These are phyloP conservation scores for Calliopum simillimum DNA, from an alignment of 2,888 invertebrate genomes.

Conservation along the genomic window DNA sequence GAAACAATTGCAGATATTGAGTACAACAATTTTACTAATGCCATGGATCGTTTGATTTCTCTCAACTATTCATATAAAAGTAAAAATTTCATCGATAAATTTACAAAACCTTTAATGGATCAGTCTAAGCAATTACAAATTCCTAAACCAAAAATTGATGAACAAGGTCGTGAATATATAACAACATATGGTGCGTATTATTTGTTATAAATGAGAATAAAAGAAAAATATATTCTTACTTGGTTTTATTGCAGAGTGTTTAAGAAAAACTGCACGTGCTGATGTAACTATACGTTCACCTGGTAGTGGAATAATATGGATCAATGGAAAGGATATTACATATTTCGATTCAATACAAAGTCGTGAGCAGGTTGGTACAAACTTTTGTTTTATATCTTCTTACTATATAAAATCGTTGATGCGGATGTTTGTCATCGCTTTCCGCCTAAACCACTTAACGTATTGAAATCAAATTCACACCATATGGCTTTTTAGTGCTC, in stretches of 20 bases:
- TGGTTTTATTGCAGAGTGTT: conserved; percentile 70
- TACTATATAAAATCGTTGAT: too few relatives aligned
- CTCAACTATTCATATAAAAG: conserved; percentile 79
- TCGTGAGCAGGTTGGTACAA: conserved; percentile 78
- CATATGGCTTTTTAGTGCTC: too few relatives aligned
- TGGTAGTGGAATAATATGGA: conserved; percentile 84
- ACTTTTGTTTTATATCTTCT: conserved; percentile 45
- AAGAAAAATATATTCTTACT: background rate
- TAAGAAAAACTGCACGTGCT: conserved; percentile 79
- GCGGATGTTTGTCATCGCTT: too few relatives aligned
- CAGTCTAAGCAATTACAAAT: conserved; percentile 73
- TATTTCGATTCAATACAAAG: conserved; percentile 80
- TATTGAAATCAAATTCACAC: too few relatives aligned
- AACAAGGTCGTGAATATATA: conserved; percentile 78
- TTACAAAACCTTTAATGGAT: conserved; percentile 72
- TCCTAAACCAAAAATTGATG: conserved; percentile 77
- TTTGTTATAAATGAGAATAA: too few relatives aligned
- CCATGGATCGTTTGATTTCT: conserved; percentile 77
- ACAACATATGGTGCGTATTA: conserved; percentile 74
- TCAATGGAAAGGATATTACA: conserved; percentile 82
- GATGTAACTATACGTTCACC: conserved; percentile 83
- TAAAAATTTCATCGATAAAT: conserved; percentile 81
- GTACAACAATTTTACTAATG: conserved; percentile 78
- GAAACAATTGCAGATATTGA: conserved; percentile 77
- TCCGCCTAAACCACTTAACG: too few relatives aligned